Evolutionary conservation across 1,140 invertebrate species (phyloP).

Genomic region (Matsumurasca onukii): DNA sequence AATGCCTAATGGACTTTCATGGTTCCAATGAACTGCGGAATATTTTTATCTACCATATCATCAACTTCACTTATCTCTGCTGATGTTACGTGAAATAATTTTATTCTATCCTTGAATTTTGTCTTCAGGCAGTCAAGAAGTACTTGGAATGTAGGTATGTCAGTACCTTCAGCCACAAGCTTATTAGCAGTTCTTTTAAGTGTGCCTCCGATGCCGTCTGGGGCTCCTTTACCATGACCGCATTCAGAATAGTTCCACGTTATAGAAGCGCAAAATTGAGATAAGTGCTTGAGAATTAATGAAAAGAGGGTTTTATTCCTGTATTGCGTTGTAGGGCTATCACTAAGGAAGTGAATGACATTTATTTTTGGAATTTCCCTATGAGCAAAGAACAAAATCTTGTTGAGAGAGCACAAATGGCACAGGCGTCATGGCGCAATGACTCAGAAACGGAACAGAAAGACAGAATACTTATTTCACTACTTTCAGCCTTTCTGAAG

Average conservation of each 20-base stretch:
- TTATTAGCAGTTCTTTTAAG: slow-evolving; percentile 47
- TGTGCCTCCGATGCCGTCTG: slow-evolving; percentile 47
- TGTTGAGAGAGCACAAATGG: slow-evolving; percentile 46
- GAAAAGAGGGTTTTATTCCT: slow-evolving; percentile 34
- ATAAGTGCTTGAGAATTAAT: background rate
- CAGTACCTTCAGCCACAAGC: slow-evolving; percentile 37
- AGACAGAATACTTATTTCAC: slow-evolving; percentile 37
- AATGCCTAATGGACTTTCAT: background rate
- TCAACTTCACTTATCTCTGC: background rate
- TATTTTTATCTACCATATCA: background rate
- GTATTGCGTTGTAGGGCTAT: slow-evolving; percentile 33
- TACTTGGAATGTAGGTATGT: slow-evolving; percentile 19
- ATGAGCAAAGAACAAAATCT: no score
- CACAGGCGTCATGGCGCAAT: slow-evolving; percentile 44
- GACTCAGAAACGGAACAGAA: slow-evolving; percentile 47
- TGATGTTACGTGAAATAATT: background rate
- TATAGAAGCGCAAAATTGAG: background rate
- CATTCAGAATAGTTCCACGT: slow-evolving; percentile 46
- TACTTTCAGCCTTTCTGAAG: slow-evolving; percentile 21
- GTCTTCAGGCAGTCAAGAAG: background rate
- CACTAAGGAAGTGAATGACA: slow-evolving; percentile 28
- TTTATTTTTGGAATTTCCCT: slow-evolving; percentile 12
- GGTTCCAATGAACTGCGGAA: background rate
- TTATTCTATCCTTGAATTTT: background rate
- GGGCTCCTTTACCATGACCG: slow-evolving; percentile 46